Conservation (phyloP, 2,888 invertebrate species). For the Ecliptopera silaceata region DNA sequence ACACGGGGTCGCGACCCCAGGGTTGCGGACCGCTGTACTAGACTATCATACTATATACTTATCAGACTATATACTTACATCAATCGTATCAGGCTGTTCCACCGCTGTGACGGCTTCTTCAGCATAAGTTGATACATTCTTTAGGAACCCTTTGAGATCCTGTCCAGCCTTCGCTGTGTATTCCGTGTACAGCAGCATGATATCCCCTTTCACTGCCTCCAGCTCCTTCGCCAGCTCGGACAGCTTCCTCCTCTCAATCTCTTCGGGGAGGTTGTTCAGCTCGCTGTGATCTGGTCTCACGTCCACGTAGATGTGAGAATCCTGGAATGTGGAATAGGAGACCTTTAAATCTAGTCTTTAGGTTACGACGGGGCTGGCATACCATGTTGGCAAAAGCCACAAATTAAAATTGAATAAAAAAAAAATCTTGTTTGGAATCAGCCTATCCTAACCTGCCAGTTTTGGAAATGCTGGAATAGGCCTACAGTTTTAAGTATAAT, state of each 20-base stretch:
- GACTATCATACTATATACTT: no score
- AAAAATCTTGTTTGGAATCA: no score
- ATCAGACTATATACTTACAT: no score
- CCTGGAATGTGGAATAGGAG: constrained; percentile 40
- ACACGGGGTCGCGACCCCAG: no score
- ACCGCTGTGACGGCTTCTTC: constrained; percentile 44
- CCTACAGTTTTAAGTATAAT: no score
- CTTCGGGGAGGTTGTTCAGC: constrained; percentile 34
- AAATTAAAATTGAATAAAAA: no score
- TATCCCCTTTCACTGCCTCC: constrained; percentile 53
- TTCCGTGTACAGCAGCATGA: constrained; percentile 66
- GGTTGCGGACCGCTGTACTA: no score
- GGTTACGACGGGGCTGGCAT: no score
- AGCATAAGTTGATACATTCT: constrained; percentile 53
- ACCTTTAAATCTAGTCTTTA: not conserved
- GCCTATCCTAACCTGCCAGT: no score
- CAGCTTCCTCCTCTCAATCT: constrained; percentile 53
- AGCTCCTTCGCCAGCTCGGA: constrained; percentile 55
- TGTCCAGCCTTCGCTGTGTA: constrained; percentile 55
- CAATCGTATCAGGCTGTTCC: constrained; percentile 34
- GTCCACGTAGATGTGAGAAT: constrained; percentile 38
- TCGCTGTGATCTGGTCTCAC: constrained; percentile 20
- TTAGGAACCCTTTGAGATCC: constrained; percentile 58
- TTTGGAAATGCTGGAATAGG: no score
- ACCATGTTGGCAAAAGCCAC: no score